Evolutionary conservation across 2,797 vertebrate species (phyloP).

Genomic region (Gymnoscopelus braueri): DNA sequence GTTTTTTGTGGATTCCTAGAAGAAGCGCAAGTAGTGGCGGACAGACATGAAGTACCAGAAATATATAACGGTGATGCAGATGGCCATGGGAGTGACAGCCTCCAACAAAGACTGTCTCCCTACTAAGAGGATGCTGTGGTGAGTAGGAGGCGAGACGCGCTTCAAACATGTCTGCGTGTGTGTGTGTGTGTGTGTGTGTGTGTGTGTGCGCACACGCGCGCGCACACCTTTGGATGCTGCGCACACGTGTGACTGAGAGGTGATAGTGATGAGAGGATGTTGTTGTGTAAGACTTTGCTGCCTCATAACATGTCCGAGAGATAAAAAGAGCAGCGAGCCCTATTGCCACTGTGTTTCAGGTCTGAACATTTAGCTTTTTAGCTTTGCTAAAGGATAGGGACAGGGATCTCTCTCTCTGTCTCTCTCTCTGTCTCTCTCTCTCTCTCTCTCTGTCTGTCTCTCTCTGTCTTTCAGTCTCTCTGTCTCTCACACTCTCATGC

Average conservation of each 20-base stretch:
- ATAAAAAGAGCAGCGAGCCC: not conserved
- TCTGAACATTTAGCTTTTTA: conserved; percentile 37
- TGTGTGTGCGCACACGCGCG: conserved; percentile 5
- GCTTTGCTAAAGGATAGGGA: conserved; percentile 33
- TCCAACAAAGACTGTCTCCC: conserved; percentile 97
- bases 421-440: not conserved
- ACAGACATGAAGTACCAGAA: conserved; percentile 98
- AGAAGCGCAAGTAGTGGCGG: conserved; percentile 68
- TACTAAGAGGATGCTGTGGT: conserved; percentile 95
- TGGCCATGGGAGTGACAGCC: conserved; percentile 98
- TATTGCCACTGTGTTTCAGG: conserved; percentile 28
- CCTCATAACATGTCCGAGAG: no score
- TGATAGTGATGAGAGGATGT: not conserved
- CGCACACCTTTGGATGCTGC: not conserved
- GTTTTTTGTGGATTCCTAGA: conserved; percentile 76
- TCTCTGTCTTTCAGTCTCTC: not conserved
- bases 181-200: conserved; percentile 75
- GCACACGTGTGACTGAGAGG: not conserved
- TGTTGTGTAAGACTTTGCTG: no score
- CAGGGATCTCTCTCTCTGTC: conserved; percentile 7
- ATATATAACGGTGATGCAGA: conserved; percentile 99
- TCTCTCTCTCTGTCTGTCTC: conserved; percentile 6
- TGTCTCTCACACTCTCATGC: conserved; percentile 19
- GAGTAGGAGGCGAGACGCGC: conserved; percentile 76
- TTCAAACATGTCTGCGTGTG: not conserved